Evolutionary conservation across 2,797 vertebrate species (phyloP).

Genomic region (Coccyzus lansbergi): DNA sequence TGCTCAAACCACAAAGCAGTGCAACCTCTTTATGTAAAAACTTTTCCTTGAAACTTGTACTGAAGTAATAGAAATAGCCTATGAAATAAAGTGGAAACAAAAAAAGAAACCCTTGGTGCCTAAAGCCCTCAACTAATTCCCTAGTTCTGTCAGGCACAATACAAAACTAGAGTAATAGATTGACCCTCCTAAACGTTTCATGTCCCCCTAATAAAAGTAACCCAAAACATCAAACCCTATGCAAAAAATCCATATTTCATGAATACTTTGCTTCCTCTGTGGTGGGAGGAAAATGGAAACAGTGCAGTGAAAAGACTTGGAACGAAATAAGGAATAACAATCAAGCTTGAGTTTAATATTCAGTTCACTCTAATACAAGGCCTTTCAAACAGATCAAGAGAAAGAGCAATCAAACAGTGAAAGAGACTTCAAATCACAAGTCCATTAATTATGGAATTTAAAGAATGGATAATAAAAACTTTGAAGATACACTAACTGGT

Average conservation of each 20-base stretch:
- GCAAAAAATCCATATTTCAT: not conserved
- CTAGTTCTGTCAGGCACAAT: not conserved
- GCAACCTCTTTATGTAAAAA: not conserved
- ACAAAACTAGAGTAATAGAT: not conserved
- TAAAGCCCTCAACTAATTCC: not conserved
- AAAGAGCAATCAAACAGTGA: not conserved
- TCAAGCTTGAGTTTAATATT: not conserved
- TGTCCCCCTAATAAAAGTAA: not conserved
- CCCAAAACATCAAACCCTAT: too few species aligned
- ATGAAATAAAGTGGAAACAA: not conserved
- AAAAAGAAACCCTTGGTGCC: not conserved
- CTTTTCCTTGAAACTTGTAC: not conserved
- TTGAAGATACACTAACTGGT: not conserved
- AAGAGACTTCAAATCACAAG: slow-evolving; percentile 6
- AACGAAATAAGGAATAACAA: not conserved
- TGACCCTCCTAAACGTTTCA: too few species aligned
- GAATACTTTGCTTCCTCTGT: accelerated
- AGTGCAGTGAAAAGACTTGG: not conserved
- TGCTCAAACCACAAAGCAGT: not conserved
- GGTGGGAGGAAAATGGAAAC: not conserved
- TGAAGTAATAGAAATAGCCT: not conserved
- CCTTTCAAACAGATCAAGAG: not conserved
- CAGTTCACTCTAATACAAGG: not conserved
- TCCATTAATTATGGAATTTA: slow-evolving; percentile 33
- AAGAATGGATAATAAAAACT: not conserved